phyloP scores from a whole-genome alignment of 2,797 vertebrate genomes.

The Cirrhinus mrigala region DNA sequence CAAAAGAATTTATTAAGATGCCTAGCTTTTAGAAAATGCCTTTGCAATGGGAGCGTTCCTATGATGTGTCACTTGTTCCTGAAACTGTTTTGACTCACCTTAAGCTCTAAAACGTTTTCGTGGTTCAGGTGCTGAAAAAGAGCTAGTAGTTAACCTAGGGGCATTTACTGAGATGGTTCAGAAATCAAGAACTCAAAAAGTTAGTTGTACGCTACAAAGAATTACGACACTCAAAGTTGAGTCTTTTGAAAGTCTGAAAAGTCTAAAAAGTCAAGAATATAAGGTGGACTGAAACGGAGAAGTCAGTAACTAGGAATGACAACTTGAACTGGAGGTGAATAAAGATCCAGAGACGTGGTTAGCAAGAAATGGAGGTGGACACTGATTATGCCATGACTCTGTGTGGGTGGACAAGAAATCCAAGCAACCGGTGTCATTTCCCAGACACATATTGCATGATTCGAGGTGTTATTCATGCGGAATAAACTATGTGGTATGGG shows the following conservation, averaged over 20 bases:
- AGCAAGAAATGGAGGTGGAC: neutral
- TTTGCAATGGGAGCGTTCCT: neutral
- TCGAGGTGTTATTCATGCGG: neutral
- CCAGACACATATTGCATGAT: neutral
- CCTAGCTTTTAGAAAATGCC: neutral
- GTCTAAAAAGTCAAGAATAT: constrained; percentile 18
- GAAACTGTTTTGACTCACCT: neutral
- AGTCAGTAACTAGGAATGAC: constrained; percentile 2
- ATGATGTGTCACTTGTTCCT: neutral
- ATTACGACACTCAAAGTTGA: neutral
- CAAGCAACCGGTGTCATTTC: neutral
- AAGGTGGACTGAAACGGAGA: constrained; percentile 16
- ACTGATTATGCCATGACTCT: neutral
- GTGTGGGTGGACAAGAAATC: constrained; percentile 15
- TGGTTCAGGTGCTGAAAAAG: neutral
- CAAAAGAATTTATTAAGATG: neutral
- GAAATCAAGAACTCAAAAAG: constrained; percentile 10
- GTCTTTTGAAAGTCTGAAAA: neutral
- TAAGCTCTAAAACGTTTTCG: neutral
- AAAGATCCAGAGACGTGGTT: constrained; percentile 1
- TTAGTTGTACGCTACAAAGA: neutral
- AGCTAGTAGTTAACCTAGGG: neutral
- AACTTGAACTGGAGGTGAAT: neutral
- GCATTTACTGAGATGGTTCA: neutral
- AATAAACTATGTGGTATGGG: neutral